phyloP scores from a whole-genome alignment of 2,888 invertebrate species.

The Drosophila siamana region DNA sequence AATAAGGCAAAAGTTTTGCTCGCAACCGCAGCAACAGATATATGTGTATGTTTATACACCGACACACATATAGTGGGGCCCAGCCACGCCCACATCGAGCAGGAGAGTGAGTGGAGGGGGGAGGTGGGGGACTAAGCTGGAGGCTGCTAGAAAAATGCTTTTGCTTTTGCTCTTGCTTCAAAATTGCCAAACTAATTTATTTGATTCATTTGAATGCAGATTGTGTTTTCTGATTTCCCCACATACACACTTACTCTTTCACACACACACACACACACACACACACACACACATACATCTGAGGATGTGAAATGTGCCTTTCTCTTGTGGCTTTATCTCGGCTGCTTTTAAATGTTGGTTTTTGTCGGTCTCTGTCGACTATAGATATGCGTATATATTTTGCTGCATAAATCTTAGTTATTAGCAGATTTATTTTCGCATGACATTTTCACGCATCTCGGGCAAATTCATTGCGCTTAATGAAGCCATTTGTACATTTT shows the following conservation, averaged over 20 bases:
- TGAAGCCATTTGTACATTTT: slow-evolving; percentile 31
- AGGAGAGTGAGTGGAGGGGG: too few relatives aligned
- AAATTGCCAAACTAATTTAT: slow-evolving; percentile 75
- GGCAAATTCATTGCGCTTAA: slow-evolving; percentile 52
- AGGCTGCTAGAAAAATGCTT: slow-evolving; percentile 32
- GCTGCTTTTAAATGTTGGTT: slow-evolving; percentile 44
- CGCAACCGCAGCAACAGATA: slow-evolving; percentile 54
- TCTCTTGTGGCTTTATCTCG: slow-evolving; percentile 40
- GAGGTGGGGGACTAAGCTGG: background rate
- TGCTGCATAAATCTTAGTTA: slow-evolving; percentile 74
- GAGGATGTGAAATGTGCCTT: slow-evolving; percentile 12
- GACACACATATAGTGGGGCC: slow-evolving; percentile 2
- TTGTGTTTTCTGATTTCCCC: slow-evolving; percentile 61
- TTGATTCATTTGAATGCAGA: slow-evolving; percentile 77
- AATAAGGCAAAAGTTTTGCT: slow-evolving; percentile 67
- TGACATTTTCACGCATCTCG: slow-evolving; percentile 71
- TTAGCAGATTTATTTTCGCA: slow-evolving; percentile 73
- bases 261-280: slow-evolving; percentile 8
- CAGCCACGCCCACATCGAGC: slow-evolving; percentile 12
- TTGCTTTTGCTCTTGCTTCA: slow-evolving; percentile 46
- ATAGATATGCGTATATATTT: slow-evolving; percentile 15
- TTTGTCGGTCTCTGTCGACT: slow-evolving; percentile 3
- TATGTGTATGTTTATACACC: background rate
- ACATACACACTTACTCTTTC: slow-evolving; percentile 12
- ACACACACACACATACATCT: background rate